A percentile compares a stretch with the other conserved stretches of the same genome.
Evolutionary conservation across 2,888 invertebrate species (phyloP).

Genomic region (Glyphotaelius pellucidus): DNA sequence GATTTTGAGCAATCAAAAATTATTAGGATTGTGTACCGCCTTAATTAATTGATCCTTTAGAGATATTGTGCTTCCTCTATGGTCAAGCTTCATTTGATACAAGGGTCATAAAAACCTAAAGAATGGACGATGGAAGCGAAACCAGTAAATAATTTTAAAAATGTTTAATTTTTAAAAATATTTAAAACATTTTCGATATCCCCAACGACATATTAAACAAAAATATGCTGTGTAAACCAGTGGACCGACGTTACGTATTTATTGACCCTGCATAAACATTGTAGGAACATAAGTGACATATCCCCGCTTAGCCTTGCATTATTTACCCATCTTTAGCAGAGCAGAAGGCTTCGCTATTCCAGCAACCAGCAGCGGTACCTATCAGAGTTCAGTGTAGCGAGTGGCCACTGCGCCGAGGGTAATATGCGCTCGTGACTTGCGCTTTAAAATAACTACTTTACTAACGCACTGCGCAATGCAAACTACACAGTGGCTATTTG

Average conservation of each 20-base stretch:
- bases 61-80: too few relatives aligned
- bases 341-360: background rate
- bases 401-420: background rate
- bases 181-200: too few relatives aligned
- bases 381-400: background rate
- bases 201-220: too few relatives aligned
- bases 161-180: too few relatives aligned
- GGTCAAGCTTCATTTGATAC: too few relatives aligned
- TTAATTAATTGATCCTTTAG: too few relatives aligned
- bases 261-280: background rate
- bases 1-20: too few relatives aligned
- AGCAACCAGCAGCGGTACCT: background rate
- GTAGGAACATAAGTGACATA: background rate
- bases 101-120: too few relatives aligned
- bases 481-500: background rate
- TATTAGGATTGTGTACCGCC: too few relatives aligned
- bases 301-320: background rate
- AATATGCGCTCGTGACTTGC: constrained; percentile 35
- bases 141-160: too few relatives aligned
- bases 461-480: constrained; percentile 20
- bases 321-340: background rate
- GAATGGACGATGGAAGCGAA: too few relatives aligned
- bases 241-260: background rate
- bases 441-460: constrained; percentile 10
- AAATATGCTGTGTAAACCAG: background rate